Conservation (phyloP, 2,113 vertebrate genomes). For the Ochotona curzoniae region DNA sequence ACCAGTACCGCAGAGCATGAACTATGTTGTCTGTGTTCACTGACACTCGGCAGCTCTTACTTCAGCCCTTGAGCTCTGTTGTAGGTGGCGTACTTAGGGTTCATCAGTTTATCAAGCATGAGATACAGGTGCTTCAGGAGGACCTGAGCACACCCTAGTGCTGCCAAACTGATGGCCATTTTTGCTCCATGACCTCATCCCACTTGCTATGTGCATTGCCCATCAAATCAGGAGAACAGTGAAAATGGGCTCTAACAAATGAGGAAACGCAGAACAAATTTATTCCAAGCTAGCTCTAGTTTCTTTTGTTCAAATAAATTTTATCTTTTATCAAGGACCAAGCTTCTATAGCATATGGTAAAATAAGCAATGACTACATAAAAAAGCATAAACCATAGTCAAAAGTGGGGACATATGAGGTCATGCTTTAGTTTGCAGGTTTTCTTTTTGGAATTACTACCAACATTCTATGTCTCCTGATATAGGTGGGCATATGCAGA, state of each 20-base stretch:
- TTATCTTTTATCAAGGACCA: neutral
- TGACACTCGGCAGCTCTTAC: neutral
- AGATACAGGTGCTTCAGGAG: neutral
- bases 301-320: constrained; percentile 18
- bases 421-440: neutral
- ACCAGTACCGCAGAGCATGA: neutral
- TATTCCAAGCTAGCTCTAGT: constrained; percentile 15
- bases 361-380: neutral
- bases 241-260: neutral
- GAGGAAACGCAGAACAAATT: neutral
- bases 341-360: neutral
- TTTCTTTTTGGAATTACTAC: neutral
- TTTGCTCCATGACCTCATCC: neutral
- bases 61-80: neutral
- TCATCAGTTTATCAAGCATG: neutral
- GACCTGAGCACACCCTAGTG: neutral
- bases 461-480: neutral
- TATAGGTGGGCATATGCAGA: neutral
- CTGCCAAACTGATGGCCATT: neutral
- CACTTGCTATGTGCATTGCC: neutral
- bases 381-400: neutral
- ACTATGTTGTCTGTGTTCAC: neutral
- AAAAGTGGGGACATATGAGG: neutral
- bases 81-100: neutral
- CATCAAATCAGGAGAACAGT: neutral